phyloP scores from a whole-genome alignment of 2,888 invertebrate genomes.

The Epicampocera succincta region DNA sequence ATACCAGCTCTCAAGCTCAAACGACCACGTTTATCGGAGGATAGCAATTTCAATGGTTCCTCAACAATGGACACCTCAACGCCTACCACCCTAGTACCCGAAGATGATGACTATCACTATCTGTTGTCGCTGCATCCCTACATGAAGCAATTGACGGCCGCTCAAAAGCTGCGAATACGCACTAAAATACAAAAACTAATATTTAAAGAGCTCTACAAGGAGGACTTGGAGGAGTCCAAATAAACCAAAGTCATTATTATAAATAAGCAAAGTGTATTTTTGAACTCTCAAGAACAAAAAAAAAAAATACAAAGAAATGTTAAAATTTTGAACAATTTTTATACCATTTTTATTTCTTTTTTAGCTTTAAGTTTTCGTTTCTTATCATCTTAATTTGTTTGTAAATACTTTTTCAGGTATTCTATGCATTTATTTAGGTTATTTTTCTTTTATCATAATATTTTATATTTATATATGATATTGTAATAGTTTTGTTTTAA shows the following conservation, averaged over 20 bases:
- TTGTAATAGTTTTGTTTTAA: neutral
- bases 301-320: slow-evolving; percentile 9
- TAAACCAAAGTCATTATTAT: slow-evolving; percentile 71
- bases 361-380: slow-evolving; percentile 1
- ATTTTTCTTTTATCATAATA: slow-evolving; percentile 4
- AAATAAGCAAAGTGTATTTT: slow-evolving; percentile 17
- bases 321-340: slow-evolving; percentile 23
- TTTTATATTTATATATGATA: neutral
- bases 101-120: slow-evolving; percentile 81
- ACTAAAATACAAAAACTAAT: slow-evolving; percentile 82
- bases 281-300: slow-evolving; percentile 1
- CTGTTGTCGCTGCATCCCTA: slow-evolving; percentile 81
- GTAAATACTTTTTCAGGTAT: slow-evolving; percentile 34
- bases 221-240: slow-evolving; percentile 80
- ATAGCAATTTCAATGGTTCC: slow-evolving; percentile 80
- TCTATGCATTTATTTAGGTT: slow-evolving; percentile 41
- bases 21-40: slow-evolving; percentile 79
- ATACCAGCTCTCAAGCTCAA: slow-evolving; percentile 79
- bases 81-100: slow-evolving; percentile 75
- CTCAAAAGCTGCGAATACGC: slow-evolving; percentile 81
- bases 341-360: neutral
- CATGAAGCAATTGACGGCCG: slow-evolving; percentile 80
- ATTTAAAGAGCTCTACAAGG: slow-evolving; percentile 81
- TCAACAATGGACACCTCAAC: slow-evolving; percentile 79
- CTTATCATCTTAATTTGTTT: slow-evolving; percentile 24